Conservation (phyloP, 1,140 invertebrate genomes). For the Cotesia chilonis region DNA sequence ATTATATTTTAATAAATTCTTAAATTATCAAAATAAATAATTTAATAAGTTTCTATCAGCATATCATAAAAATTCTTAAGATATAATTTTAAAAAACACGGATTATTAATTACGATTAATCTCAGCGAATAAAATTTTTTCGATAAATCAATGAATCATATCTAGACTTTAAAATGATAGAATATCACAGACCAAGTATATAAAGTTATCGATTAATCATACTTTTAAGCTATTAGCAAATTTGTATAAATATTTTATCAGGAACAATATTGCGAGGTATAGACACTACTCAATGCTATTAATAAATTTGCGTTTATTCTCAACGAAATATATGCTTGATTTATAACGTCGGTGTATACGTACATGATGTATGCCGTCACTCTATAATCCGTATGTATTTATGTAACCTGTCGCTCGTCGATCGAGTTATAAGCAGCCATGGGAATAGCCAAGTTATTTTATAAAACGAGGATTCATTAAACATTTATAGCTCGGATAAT, state of each 20-base stretch:
- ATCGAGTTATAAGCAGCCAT: conserved; percentile 12
- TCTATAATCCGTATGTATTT: conserved; percentile 26
- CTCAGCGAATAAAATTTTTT: no score
- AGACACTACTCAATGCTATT: conserved; percentile 25
- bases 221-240: neutral
- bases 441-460: neutral
- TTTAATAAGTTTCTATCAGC: no score
- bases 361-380: conserved; percentile 24
- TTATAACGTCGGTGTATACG: conserved; percentile 2
- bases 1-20: no score
- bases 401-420: conserved; percentile 21
- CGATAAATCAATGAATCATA: no score
- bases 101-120: no score
- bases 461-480: neutral
- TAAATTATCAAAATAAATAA: no score
- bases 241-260: neutral
- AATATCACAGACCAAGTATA: neutral
- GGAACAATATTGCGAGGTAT: neutral
- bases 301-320: conserved; percentile 34
- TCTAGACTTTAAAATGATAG: no score
- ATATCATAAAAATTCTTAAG: no score
- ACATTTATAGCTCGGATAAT: neutral
- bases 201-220: neutral
- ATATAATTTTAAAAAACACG: no score
- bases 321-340: conserved; percentile 17